Conservation (phyloP, 1,140 invertebrate genomes). For the Uloborus diversus region DNA sequence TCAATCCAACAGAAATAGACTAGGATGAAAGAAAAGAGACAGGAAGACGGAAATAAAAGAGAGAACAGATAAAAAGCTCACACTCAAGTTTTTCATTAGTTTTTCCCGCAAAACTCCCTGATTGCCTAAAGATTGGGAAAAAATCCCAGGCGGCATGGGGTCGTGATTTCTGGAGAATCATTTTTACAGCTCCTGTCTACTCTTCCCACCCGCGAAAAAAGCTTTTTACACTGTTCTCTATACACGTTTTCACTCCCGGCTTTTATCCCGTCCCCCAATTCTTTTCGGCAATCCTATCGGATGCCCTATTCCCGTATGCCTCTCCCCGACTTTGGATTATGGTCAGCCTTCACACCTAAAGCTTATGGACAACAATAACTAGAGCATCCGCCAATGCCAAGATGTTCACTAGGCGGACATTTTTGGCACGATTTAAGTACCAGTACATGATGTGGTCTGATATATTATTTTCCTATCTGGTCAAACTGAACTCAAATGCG, state of each 20-base stretch:
- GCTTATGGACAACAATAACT: slow-evolving; percentile 50
- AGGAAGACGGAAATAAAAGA: slow-evolving; percentile 1
- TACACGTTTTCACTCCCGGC: slow-evolving; percentile 20
- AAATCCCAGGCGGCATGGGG: slow-evolving; percentile 6
- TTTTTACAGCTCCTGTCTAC: slow-evolving; percentile 13
- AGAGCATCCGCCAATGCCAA: not conserved
- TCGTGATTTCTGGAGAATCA: slow-evolving; percentile 30
- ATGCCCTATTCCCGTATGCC: not conserved
- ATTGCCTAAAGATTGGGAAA: slow-evolving; percentile 41
- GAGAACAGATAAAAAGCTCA: slow-evolving; percentile 14
- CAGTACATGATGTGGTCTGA: not conserved
- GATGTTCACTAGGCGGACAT: not conserved
- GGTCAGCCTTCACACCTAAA: slow-evolving; percentile 34
- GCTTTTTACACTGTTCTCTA: slow-evolving; percentile 16
- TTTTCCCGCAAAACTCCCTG: slow-evolving; percentile 35
- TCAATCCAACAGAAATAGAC: no score
- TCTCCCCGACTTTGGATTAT: slow-evolving; percentile 37
- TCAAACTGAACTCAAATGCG: no score
- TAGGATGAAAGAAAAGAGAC: not conserved
- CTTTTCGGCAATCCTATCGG: not conserved
- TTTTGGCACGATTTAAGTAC: not conserved
- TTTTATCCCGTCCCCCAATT: not conserved
- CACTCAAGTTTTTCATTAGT: slow-evolving; percentile 53
- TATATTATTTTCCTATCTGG: not conserved
- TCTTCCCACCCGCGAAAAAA: not conserved